A percentile compares a stretch with the other conserved stretches of the same genome.
Evolutionary conservation across 2,113 vertebrate species (phyloP).

Genomic region (Myanophis thanlyinensis): DNA sequence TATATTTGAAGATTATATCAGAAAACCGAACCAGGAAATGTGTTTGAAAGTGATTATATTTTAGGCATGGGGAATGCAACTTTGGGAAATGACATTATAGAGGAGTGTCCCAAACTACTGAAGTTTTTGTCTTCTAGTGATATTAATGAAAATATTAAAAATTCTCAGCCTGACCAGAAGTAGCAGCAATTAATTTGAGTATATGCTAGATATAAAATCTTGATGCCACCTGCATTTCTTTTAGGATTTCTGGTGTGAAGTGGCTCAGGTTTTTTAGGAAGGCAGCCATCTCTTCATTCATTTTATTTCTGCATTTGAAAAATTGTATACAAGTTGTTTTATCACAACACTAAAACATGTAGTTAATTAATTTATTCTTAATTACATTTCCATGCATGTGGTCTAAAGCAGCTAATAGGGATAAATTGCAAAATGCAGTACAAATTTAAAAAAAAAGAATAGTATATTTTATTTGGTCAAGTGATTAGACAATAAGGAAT

Average conservation of each 20-base stretch:
- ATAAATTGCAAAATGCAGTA: background rate
- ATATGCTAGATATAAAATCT: background rate
- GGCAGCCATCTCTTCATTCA: background rate
- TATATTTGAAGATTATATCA: background rate
- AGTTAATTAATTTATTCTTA: background rate
- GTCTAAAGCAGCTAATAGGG: background rate
- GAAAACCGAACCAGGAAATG: constrained; percentile 11
- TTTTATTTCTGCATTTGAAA: background rate
- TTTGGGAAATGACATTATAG: background rate
- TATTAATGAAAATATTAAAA: background rate
- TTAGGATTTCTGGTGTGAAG: background rate
- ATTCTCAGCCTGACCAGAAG: background rate
- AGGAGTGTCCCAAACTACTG: background rate
- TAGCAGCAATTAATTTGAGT: background rate
- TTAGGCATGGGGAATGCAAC: constrained; percentile 13
- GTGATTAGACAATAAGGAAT: background rate
- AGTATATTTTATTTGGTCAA: background rate
- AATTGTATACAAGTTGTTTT: background rate
- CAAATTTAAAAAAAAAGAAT: background rate
- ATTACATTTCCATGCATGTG: background rate
- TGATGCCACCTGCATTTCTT: background rate
- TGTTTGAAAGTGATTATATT: constrained; percentile 31
- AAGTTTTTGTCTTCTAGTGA: background rate
- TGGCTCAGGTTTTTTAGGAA: background rate
- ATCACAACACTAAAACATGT: background rate